These are phyloP conservation scores for Cotesia chilonis DNA, from an alignment of 1,140 invertebrate genomes.

Conservation along the genomic window DNA sequence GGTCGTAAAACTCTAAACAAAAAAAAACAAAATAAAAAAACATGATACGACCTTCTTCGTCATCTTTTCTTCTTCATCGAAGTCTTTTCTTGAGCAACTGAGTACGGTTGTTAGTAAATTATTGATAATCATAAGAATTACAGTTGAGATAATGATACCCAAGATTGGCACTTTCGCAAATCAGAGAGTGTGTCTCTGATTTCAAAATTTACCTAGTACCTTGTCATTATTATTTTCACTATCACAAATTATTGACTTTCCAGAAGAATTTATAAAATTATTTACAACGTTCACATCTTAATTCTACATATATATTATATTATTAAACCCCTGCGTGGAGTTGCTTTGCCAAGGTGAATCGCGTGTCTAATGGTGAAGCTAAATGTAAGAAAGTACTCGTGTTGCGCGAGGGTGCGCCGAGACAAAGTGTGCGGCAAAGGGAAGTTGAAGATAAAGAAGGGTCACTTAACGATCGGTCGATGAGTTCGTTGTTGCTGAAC, in stretches of 20 bases:
- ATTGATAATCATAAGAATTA: conserved; percentile 36
- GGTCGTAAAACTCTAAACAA: conserved; percentile 3
- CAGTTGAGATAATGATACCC: conserved; percentile 25
- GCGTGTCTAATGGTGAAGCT: conserved; percentile 20
- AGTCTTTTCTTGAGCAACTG: too few relatives aligned
- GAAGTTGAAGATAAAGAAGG: conserved; percentile 2
- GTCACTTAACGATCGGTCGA: conserved; percentile 43
- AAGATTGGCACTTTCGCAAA: conserved; percentile 22
- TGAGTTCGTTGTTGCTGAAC: conserved; percentile 42
- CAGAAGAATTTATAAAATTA: conserved; percentile 31
- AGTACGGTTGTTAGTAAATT: conserved; percentile 13
- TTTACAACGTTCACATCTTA: neutral
- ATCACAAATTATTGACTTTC: conserved; percentile 26
- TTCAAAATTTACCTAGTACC: conserved; percentile 14
- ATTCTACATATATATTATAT: neutral
- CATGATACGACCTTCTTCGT: neutral
- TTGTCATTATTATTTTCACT: conserved; percentile 39
- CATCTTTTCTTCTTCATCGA: too few relatives aligned
- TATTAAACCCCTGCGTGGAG: neutral
- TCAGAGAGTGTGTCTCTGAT: conserved; percentile 22
- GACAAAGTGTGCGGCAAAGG: conserved; percentile 5
- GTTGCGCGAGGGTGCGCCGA: conserved; percentile 31
- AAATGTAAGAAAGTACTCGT: conserved; percentile 1
- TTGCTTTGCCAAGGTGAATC: conserved; percentile 3
- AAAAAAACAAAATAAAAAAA: neutral